Evolutionary conservation across 2,888 invertebrate genomes (phyloP).

Genomic region (Aradus depressus): DNA sequence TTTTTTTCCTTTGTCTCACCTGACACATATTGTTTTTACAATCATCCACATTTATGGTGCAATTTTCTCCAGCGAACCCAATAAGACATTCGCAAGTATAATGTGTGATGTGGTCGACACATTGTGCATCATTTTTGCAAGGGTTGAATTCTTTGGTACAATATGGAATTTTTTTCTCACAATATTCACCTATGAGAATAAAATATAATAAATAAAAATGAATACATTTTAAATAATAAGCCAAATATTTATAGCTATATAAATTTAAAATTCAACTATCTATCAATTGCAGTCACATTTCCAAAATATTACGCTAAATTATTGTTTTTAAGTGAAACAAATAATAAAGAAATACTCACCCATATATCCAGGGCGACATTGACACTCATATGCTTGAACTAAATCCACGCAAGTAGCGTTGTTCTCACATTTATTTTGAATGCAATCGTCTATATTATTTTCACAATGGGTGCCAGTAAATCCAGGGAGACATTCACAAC

Average conservation of each 20-base stretch:
- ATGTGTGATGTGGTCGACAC: slow-evolving; percentile 73
- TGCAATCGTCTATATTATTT: slow-evolving; percentile 92
- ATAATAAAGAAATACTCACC: slow-evolving; percentile 44
- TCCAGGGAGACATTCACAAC: slow-evolving; percentile 83
- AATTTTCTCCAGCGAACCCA: slow-evolving; percentile 88
- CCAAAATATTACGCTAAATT: too few species aligned
- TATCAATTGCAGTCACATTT: too few species aligned
- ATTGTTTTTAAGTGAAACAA: too few species aligned
- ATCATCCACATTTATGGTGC: slow-evolving; percentile 87
- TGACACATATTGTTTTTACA: slow-evolving; percentile 92
- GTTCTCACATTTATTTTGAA: slow-evolving; percentile 77
- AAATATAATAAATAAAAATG: slow-evolving; percentile 9
- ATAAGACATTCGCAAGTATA: slow-evolving; percentile 76
- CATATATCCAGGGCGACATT: slow-evolving; percentile 78
- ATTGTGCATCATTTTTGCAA: slow-evolving; percentile 84
- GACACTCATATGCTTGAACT: slow-evolving; percentile 78
- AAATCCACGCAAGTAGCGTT: slow-evolving; percentile 90
- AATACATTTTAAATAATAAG: not conserved
- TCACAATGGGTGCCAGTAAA: slow-evolving; percentile 93
- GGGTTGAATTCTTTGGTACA: slow-evolving; percentile 89
- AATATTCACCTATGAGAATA: slow-evolving; percentile 59
- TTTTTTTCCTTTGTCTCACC: slow-evolving; percentile 46
- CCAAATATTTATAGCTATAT: too few species aligned
- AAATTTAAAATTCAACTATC: too few species aligned
- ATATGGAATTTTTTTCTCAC: slow-evolving; percentile 86